Evolutionary conservation across 2,888 invertebrate species (phyloP), one percentile per base, ranked within the genome.

Genomic region (Venusia cambrica): DNA sequence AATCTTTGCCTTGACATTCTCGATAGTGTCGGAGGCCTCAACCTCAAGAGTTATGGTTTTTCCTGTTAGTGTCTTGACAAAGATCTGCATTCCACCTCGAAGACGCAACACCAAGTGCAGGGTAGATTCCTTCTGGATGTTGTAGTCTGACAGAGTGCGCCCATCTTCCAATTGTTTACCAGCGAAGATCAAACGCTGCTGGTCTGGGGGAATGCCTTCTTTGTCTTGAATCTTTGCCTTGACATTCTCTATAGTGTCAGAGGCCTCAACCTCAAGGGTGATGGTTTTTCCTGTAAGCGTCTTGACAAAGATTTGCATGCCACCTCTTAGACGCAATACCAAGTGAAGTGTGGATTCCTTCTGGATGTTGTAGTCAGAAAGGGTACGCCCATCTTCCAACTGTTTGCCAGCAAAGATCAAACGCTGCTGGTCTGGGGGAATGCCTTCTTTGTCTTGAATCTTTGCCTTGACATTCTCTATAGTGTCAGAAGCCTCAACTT

Each of bases 201-300:
- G 79, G 47, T 80, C 79, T 41, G 75, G 75, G 0, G 75, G 75
- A 1, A 76, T 76, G 0, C 75, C 75, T 17, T 72, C 79, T 8
- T 80, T 80, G 22, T 80, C 79, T 9, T 80, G 79, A 1, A 80
- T 80, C 12, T 80, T 80, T 0, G 79, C 79, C 2, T 80, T 80
- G 0, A 80, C 80, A 60, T 80, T 79, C 5, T 80, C 79, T 7
- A 80, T 80, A 0, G 79, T 78, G 13, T 80, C 80, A 0, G 80
- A 77, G 0, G 80, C 32, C 3, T 80, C 80, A 0, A 76, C 76
- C 1, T 76, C 76, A 0, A 76, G 34, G 0, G 76, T 76, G 2
- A 76, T 76, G 0, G 76, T 76, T 2, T 76, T 76, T 0, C 76
- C 76, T 2, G 76, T 76, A 0, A 76, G 33, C 0, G 76, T 76